Base-by-base conservation (phyloP, 1,140 invertebrate genomes). In the Mactra quadrangularis region DNA sequence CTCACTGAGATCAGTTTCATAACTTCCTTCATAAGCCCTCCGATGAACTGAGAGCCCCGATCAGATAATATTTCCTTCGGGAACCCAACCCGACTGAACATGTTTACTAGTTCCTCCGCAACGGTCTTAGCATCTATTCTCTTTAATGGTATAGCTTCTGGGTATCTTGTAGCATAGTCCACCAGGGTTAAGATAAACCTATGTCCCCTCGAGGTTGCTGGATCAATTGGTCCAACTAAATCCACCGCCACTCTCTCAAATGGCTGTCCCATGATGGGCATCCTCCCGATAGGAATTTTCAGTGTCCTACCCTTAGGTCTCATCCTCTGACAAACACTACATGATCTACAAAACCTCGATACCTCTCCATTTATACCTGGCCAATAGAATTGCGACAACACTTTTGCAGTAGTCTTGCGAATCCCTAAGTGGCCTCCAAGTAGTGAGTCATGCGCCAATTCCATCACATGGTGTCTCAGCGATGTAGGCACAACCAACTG, bases 41-140 rank as follows among this genome's bases (percentile, higher is more conserved):
- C 92, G 11, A 86, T 89, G 83, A 94, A 94, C 60, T 93, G 91
- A 89, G 38, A 90, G 91, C 82, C 92, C 92, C 84, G 25, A 70
- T 94, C 94, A 0, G 90, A 90, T 29, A 94, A 88, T 17, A 94
- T 50, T 52, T 87, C 88, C 38, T 90, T 45, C 19, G 93, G 93
- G 52, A 93, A 77, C 31, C 93, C 94, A 72, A 93, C 87, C 31
- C 88, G 84, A n/a, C 87, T 83, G 87, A 93, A 93, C 7, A 93
- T 90, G n/a, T 81, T 59, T 29, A 90, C 81, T n/a, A 92, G 50
- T 22, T 85, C 81, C 68, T 89, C 82, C 17, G 86, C 84, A 15
- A 88, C 83, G 6, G 27, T 74, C 22, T 81, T 76, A 0, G 75
- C 84, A 0, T 81, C 82, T 38, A 86, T 86, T 17, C 45, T 19